Evolutionary conservation across 2,888 invertebrate species (phyloP).

Genomic region (Dynastes grantii): DNA sequence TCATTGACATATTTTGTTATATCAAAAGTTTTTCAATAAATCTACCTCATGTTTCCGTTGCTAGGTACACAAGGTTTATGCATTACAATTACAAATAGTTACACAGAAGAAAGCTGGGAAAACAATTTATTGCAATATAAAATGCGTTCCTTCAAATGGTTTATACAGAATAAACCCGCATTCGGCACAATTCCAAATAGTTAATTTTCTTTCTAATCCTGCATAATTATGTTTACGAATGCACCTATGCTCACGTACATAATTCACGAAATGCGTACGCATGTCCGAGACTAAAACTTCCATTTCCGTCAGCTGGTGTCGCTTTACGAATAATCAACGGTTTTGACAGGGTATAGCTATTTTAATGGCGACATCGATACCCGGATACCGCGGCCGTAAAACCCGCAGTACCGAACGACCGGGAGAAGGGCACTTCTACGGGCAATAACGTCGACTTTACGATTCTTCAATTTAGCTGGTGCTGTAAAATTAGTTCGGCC

Average conservation of each 20-base stretch:
- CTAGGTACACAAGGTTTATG: too few species aligned
- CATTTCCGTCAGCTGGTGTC: conserved; percentile 51
- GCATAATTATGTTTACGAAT: too few species aligned
- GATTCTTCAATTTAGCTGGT: conserved; percentile 42
- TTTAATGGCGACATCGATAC: conserved; percentile 44
- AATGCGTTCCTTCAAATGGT: too few species aligned
- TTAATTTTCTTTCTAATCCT: too few species aligned
- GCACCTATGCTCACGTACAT: not conserved
- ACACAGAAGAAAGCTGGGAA: too few species aligned
- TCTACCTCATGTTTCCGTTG: too few species aligned
- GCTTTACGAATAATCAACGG: conserved; percentile 48
- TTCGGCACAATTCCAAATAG: too few species aligned
- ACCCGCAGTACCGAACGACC: not conserved
- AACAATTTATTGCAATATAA: too few species aligned
- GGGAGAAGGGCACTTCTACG: conserved; percentile 10
- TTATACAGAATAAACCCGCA: too few species aligned
- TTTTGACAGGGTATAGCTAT: conserved; percentile 42
- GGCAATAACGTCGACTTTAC: conserved; percentile 18
- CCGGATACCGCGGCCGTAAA: conserved; percentile 39
- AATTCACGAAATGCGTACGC: conserved; percentile 23
- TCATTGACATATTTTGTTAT: too few species aligned
- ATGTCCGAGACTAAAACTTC: conserved; percentile 34
- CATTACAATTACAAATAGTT: too few species aligned
- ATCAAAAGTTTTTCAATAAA: too few species aligned
- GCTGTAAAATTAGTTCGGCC: conserved; percentile 42